A percentile compares a stretch with the other conserved stretches of the same genome.
Evolutionary conservation across 1,140 invertebrate species (phyloP).

Genomic region (Brachionus sp.): DNA sequence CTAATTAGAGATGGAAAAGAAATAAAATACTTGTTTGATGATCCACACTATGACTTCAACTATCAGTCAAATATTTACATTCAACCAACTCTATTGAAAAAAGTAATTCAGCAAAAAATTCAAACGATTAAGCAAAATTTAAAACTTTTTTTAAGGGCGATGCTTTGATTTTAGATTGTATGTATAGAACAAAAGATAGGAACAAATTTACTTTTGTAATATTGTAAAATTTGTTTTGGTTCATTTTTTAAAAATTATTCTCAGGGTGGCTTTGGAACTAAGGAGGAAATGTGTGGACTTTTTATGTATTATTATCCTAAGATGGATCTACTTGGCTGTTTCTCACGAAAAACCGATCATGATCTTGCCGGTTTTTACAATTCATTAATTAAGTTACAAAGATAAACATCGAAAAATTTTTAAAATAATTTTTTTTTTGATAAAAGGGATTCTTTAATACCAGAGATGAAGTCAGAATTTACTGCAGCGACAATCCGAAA

Average conservation of each 20-base stretch:
- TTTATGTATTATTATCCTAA: slow-evolving; percentile 46
- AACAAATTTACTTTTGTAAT: slow-evolving; percentile 33
- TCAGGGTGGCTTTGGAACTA: slow-evolving; percentile 18
- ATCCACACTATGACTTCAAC: slow-evolving; percentile 40
- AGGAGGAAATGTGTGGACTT: slow-evolving; percentile 31
- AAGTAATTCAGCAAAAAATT: background rate
- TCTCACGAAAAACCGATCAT: background rate
- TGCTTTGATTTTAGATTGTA: slow-evolving; percentile 6
- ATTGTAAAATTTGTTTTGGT: background rate
- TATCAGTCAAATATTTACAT: slow-evolving; percentile 34
- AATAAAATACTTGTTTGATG: slow-evolving; percentile 32
- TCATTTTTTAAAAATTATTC: background rate
- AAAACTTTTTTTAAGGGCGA: background rate
- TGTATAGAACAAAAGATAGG: background rate
- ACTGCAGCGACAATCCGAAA: background rate
- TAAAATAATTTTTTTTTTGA: background rate
- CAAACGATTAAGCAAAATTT: background rate
- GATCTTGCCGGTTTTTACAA: background rate
- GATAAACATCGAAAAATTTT: background rate
- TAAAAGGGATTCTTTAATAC: background rate
- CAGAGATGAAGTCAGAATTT: background rate
- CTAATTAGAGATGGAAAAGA: slow-evolving; percentile 19
- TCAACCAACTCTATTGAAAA: background rate
- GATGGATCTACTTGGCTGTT: background rate
- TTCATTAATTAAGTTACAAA: background rate